A percentile compares a stretch with the other conserved stretches of the same genome.
phyloP scores from a whole-genome alignment of 2,113 vertebrate species.

The Delphinapterus leucas region DNA sequence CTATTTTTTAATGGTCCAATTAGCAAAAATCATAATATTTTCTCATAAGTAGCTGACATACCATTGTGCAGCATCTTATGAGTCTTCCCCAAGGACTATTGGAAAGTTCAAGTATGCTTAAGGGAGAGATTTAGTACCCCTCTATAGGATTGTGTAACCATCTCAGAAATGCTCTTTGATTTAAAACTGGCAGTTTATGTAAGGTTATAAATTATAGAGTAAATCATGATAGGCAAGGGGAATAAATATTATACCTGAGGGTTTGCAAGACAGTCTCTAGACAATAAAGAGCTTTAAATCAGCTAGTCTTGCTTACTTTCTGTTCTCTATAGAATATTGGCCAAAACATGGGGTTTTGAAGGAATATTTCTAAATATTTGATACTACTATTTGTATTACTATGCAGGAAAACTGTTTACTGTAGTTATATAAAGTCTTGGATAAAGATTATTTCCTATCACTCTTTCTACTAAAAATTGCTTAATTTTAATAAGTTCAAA shows the following conservation, averaged over 20 bases:
- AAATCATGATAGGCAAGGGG: conserved; percentile 74
- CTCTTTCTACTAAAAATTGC: neutral
- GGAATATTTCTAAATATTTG: neutral
- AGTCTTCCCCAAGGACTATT: conserved; percentile 73
- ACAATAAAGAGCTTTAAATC: conserved; percentile 59
- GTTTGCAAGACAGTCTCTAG: conserved; percentile 38
- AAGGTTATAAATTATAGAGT: conserved; percentile 78
- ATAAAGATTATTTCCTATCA: neutral
- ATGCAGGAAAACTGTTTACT: neutral
- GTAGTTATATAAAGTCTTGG: neutral
- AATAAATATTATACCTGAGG: conserved; percentile 78
- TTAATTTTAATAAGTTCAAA: neutral
- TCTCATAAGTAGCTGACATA: conserved; percentile 75
- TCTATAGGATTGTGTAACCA: conserved; percentile 67
- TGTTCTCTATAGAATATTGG: neutral
- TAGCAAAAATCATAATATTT: conserved; percentile 82
- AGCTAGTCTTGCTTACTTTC: neutral
- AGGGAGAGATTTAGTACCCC: conserved; percentile 77
- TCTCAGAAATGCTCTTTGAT: conserved; percentile 81
- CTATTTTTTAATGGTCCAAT: conserved; percentile 81
- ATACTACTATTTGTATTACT: neutral
- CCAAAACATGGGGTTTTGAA: neutral
- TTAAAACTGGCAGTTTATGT: conserved; percentile 80
- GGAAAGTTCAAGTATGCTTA: conserved; percentile 83
- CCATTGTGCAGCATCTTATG: conserved; percentile 70